These are phyloP conservation scores for Podabrus alpinus DNA, from an alignment of 2,888 invertebrate genomes.

Conservation along the genomic window DNA sequence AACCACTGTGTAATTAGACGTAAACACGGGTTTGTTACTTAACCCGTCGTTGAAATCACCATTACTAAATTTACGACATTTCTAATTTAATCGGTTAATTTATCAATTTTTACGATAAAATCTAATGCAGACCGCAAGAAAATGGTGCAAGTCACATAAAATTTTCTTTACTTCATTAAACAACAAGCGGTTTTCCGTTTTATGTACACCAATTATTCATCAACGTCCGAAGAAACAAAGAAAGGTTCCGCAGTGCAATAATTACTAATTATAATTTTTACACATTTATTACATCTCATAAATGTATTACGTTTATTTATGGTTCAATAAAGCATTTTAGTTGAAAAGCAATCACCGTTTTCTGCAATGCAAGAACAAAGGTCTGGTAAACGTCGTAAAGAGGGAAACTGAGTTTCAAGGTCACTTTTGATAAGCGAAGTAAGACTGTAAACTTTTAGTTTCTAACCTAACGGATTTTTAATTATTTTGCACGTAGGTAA, in stretches of 20 bases:
- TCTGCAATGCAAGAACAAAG: not conserved
- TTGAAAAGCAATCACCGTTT: too few species aligned
- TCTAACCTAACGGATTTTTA: not conserved
- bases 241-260: not conserved
- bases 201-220: not conserved
- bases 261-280: too few species aligned
- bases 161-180: not conserved
- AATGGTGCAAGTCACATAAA: not conserved
- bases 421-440: not conserved
- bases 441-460: not conserved
- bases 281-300: too few species aligned
- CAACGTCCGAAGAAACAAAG: not conserved
- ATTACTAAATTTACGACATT: not conserved
- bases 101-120: not conserved
- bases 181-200: not conserved
- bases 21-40: not conserved
- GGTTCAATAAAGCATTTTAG: too few species aligned
- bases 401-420: not conserved
- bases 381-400: not conserved
- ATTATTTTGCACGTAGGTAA: not conserved
- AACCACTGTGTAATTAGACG: not conserved
- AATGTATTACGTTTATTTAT: too few species aligned
- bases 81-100: not conserved
- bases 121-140: not conserved
- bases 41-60: not conserved